Conservation (phyloP, 2,113 vertebrate genomes). For the Engraulis encrasicolus region DNA sequence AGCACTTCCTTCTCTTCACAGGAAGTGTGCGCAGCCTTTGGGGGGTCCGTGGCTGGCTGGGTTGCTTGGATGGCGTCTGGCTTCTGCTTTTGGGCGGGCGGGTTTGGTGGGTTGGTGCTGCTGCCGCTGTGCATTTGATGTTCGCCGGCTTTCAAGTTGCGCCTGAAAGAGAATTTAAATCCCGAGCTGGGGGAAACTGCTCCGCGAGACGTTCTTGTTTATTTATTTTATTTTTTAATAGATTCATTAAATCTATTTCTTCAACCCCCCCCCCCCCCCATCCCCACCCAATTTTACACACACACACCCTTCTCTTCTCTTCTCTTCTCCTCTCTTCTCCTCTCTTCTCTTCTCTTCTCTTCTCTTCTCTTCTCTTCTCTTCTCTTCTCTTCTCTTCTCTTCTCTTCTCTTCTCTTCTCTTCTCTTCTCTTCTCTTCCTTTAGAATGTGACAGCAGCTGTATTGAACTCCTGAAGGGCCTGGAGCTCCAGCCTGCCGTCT, state of each 20-base stretch:
- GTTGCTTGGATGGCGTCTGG: not conserved
- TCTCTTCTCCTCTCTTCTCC: not conserved
- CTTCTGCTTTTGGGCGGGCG: no score
- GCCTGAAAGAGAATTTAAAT: constrained; percentile 16
- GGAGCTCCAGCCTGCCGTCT: not conserved
- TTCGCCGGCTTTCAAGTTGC: constrained; percentile 2
- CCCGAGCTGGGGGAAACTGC: not conserved
- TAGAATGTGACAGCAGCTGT: constrained; percentile 1
- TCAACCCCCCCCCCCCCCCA: not conserved
- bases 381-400: not conserved
- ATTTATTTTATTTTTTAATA: constrained; percentile 9
- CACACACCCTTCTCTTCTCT: not conserved
- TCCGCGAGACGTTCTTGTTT: not conserved
- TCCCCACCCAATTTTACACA: no score
- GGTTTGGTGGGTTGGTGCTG: no score
- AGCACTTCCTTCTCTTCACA: constrained; percentile 1
- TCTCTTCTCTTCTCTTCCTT: not conserved
- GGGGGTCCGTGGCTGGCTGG: not conserved
- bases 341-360: not conserved
- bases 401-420: not conserved
- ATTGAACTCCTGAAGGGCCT: not conserved
- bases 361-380: not conserved
- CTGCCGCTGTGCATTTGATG: not conserved
- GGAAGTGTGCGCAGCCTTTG: not conserved
- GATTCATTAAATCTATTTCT: not conserved